These are phyloP conservation scores for Picathartes gymnocephalus DNA, from an alignment of 2,113 vertebrate species.

Conservation along the genomic window DNA sequence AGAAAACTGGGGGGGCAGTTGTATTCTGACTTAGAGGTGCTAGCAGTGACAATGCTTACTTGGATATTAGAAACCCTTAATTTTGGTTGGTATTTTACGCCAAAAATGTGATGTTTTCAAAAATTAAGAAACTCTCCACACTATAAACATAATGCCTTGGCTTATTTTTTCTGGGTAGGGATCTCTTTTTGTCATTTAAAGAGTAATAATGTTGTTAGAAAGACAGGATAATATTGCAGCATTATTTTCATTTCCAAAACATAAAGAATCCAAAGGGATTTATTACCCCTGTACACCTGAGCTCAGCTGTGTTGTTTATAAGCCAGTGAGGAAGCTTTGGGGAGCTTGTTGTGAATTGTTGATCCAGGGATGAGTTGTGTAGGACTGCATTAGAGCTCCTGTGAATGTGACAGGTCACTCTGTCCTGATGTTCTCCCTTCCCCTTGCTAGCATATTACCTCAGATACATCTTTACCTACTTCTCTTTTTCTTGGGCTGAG, in stretches of 20 bases:
- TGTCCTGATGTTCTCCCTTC: not conserved
- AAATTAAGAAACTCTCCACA: rapidly evolving
- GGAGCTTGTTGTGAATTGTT: not conserved
- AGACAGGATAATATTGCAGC: not conserved
- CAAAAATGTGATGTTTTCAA: not conserved
- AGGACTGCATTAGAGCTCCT: not conserved
- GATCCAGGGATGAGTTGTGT: not conserved
- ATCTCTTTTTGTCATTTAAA: not conserved
- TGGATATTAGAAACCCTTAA: not conserved
- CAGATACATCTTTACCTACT: rapidly evolving
- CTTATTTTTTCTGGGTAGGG: not conserved
- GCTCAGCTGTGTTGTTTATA: not conserved
- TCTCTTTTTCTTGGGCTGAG: not conserved
- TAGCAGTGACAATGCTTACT: not conserved
- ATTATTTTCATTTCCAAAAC: not conserved
- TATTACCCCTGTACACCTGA: not conserved
- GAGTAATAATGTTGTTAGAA: not conserved
- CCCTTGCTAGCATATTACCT: not conserved
- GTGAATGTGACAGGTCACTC: not conserved
- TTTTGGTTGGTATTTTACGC: not conserved
- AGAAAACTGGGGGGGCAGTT: not conserved
- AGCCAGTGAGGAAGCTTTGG: not conserved
- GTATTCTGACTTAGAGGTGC: not conserved
- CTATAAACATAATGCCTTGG: not conserved
- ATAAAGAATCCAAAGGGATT: not conserved